Percentiles rank a stretch among this genome's conserved stretches.
Conservation (phyloP, 2,113 vertebrate genomes). For the Nicator chloris region DNA sequence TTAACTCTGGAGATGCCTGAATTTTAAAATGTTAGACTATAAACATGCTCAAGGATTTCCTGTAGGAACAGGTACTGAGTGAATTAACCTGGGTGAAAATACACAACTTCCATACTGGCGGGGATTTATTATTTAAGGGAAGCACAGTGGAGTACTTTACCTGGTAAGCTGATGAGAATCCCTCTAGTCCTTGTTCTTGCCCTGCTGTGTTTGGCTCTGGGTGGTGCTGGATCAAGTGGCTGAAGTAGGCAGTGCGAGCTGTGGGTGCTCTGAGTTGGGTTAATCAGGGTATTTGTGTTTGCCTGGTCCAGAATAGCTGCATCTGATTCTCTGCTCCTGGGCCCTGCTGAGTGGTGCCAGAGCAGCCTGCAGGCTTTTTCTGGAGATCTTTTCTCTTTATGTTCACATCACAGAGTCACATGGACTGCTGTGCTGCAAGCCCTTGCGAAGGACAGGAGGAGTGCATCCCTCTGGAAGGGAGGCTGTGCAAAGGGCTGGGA, state of each 20-base stretch:
- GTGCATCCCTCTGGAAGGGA: not conserved
- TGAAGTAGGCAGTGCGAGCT: not conserved
- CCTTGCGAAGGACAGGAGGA: not conserved
- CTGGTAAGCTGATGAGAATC: not conserved
- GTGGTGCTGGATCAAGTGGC: not conserved
- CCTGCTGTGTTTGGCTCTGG: not conserved
- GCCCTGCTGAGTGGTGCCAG: not conserved
- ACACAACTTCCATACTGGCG: not conserved
- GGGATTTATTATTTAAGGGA: not conserved
- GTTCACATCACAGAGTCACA: accelerated
- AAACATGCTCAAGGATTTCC: not conserved
- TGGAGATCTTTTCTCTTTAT: not conserved
- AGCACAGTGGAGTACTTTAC: not conserved
- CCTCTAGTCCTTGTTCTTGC: not conserved
- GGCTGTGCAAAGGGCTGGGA: accelerated
- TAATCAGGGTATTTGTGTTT: not conserved
- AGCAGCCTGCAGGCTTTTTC: not conserved
- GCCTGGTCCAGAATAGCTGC: not conserved
- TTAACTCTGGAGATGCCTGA: not conserved
- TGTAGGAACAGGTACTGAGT: not conserved
- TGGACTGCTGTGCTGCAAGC: not conserved
- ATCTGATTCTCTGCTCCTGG: not conserved
- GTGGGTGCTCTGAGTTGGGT: not conserved
- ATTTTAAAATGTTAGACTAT: not conserved
- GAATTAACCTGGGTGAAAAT: not conserved